phyloP scores from a whole-genome alignment of 92 coral and sea anemone genomes.

The Actinostola sp. region DNA sequence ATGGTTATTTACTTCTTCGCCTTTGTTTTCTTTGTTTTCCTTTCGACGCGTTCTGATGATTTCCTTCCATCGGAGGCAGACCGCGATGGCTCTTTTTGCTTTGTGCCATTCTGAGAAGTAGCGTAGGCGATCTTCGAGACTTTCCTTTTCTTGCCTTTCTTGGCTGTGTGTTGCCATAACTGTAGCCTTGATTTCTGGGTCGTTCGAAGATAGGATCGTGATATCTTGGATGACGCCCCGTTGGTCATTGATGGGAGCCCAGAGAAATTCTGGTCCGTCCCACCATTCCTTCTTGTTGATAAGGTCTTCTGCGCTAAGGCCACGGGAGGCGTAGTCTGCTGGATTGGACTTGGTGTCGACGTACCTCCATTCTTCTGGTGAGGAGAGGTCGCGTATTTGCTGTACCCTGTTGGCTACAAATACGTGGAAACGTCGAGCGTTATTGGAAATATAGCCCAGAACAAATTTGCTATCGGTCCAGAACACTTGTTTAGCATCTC shows the following conservation, averaged over 20 bases:
- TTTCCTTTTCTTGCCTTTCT: not conserved
- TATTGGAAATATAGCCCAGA: not conserved
- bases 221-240: slow-evolving; percentile 4
- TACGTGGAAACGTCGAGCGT: not conserved
- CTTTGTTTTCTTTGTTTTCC: no score
- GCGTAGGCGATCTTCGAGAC: slow-evolving; percentile 16
- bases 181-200: slow-evolving; percentile 40
- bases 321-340: slow-evolving; percentile 57
- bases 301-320: slow-evolving; percentile 32
- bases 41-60: not conserved
- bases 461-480: not conserved
- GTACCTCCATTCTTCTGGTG: slow-evolving; percentile 36
- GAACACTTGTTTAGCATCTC: no score
- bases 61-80: slow-evolving; percentile 14
- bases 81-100: slow-evolving; percentile 49
- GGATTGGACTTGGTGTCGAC: slow-evolving; percentile 39
- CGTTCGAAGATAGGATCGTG: slow-evolving; percentile 9
- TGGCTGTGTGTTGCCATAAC: slow-evolving; percentile 12
- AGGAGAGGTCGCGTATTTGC: slow-evolving; percentile 22
- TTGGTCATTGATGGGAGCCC: slow-evolving; percentile 1
- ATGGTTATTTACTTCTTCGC: no score
- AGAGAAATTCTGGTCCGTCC: slow-evolving; percentile 34
- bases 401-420: not conserved
- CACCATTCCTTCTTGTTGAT: slow-evolving; percentile 14
- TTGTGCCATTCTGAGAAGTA: slow-evolving; percentile 45